Conservation (phyloP, 30 jellyfish, hydroid and myxozoan genomes). For the Aurelia sp. region DNA sequence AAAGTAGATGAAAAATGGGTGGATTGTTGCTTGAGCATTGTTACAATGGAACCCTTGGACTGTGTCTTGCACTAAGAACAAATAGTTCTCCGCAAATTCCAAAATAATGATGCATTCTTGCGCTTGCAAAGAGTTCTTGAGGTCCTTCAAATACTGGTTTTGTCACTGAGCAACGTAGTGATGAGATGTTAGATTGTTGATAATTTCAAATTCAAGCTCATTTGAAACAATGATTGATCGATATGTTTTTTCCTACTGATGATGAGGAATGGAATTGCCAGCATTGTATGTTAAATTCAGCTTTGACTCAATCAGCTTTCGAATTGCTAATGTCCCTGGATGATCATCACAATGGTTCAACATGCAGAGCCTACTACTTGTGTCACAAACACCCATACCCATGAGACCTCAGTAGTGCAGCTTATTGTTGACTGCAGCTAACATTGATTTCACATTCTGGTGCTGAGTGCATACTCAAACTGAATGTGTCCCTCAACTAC, state of each 20-base stretch:
- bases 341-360: constrained; percentile 3
- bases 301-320: not conserved
- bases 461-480: constrained; percentile 14
- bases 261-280: not conserved
- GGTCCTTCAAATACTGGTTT: not conserved
- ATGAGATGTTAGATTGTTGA: not conserved
- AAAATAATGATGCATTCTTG: not conserved
- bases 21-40: constrained; percentile 11
- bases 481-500: constrained; percentile 1
- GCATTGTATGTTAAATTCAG: not conserved
- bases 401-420: not conserved
- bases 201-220: constrained; percentile 2
- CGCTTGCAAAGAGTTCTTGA: not conserved
- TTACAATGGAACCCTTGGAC: constrained; percentile 18
- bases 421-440: not conserved
- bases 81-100: constrained; percentile 19
- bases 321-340: not conserved
- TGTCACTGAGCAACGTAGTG: not conserved
- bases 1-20: not conserved
- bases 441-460: not conserved
- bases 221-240: not conserved
- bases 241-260: not conserved
- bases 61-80: constrained; percentile 11
- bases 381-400: constrained; percentile 10
- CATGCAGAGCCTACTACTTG: not conserved